These are phyloP conservation scores for Hanleya hanleyi DNA, from an alignment of 2,888 invertebrate genomes.

Conservation along the genomic window DNA sequence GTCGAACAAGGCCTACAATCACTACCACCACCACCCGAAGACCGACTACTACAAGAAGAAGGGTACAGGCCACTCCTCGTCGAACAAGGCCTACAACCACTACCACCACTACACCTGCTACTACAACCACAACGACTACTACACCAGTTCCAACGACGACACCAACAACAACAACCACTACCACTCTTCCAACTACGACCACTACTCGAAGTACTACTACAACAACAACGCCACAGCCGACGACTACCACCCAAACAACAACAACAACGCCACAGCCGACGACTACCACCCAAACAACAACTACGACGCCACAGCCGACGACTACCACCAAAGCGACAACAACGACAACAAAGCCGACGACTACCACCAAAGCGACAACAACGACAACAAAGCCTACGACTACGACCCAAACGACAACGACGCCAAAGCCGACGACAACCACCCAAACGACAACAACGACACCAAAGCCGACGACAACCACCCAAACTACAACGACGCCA, in stretches of 20 bases:
- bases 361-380: background rate
- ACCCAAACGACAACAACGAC: background rate
- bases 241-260: background rate
- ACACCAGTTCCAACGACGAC: background rate
- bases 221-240: background rate
- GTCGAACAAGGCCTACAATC: no score
- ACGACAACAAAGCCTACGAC: background rate
- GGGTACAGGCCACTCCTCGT: background rate
- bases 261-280: background rate
- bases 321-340: background rate
- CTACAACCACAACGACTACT: background rate
- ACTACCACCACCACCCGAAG: background rate
- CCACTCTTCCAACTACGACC: background rate
- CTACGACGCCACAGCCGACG: background rate
- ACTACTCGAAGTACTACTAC: background rate
- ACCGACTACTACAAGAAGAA: background rate
- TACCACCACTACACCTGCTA: background rate
- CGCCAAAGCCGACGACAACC: background rate
- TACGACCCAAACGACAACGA: background rate
- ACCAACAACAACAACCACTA: background rate
- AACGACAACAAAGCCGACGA: background rate
- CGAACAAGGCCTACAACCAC: no score
- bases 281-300: background rate
- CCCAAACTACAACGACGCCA: background rate
- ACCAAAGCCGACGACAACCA: background rate